phyloP scores from a whole-genome alignment of 2,797 vertebrate species.

The Buphagus erythrorhynchus region DNA sequence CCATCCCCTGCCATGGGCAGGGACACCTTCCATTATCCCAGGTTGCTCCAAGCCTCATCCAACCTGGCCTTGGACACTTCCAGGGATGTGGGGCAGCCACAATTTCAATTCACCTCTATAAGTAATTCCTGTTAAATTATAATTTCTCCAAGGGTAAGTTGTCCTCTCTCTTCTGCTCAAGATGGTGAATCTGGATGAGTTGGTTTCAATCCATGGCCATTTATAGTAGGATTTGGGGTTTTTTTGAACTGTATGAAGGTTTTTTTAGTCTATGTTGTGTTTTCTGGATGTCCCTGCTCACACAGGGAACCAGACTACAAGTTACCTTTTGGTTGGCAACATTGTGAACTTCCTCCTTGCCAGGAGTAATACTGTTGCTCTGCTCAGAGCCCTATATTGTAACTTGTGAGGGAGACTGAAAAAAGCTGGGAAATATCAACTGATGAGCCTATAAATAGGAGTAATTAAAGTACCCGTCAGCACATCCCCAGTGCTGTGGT shows the following conservation, averaged over 20 bases:
- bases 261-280: accelerated
- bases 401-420: not conserved
- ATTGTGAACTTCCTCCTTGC: accelerated
- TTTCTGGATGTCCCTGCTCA: not conserved
- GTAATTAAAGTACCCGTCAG: slow-evolving; percentile 21
- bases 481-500: not conserved
- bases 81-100: not conserved
- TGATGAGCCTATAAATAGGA: slow-evolving; percentile 44
- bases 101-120: not conserved
- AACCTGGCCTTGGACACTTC: not conserved
- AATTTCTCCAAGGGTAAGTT: not conserved
- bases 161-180: not conserved
- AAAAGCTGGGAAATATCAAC: slow-evolving; percentile 1
- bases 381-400: not conserved
- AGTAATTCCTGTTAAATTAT: not conserved
- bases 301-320: accelerated
- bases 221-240: not conserved
- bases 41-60: accelerated
- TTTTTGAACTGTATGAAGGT: accelerated
- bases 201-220: accelerated
- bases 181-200: not conserved
- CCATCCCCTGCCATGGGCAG: not conserved
- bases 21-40: not conserved
- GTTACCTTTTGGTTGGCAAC: not conserved
- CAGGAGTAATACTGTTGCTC: not conserved